These are phyloP conservation scores for Caenorhabditis becei DNA, from an alignment of 2,888 invertebrate genomes.

Conservation along the genomic window DNA sequence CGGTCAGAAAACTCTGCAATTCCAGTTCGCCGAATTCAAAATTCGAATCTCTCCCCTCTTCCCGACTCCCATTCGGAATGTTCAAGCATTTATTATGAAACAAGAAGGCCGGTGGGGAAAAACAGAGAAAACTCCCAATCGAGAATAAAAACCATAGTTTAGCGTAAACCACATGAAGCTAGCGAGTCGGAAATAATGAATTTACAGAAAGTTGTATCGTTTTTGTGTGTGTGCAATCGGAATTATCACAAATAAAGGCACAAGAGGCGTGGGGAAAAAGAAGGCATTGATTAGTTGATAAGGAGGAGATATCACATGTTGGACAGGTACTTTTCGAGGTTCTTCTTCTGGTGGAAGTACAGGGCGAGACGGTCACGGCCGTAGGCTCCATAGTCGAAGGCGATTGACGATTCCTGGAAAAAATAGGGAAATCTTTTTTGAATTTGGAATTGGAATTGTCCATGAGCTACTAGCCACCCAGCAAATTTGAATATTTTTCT, in stretches of 20 bases:
- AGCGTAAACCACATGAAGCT: neutral
- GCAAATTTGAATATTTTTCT: neutral
- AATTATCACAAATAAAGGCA: constrained; percentile 33
- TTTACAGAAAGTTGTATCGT: neutral
- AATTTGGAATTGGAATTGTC: no score
- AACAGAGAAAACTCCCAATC: neutral
- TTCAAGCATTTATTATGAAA: constrained; percentile 22
- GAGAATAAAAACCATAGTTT: neutral
- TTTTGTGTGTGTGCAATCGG: neutral
- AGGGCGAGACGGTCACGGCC: constrained; percentile 72
- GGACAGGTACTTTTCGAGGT: constrained; percentile 63
- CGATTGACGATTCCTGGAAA: constrained; percentile 64
- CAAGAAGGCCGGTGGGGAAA: neutral
- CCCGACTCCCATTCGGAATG: constrained; percentile 1
- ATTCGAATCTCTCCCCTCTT: no score
- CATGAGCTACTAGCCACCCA: no score
- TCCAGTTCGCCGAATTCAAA: no score
- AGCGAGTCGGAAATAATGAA: neutral
- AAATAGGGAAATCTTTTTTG: no score
- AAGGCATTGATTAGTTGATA: neutral
- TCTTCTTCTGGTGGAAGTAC: constrained; percentile 69
- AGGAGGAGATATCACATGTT: constrained; percentile 36
- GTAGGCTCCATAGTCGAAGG: constrained; percentile 69
- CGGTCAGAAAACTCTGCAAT: no score
- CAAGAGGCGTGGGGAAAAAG: neutral